phyloP scores from a whole-genome alignment of 2,797 vertebrate genomes.

The Glossophaga mutica region DNA sequence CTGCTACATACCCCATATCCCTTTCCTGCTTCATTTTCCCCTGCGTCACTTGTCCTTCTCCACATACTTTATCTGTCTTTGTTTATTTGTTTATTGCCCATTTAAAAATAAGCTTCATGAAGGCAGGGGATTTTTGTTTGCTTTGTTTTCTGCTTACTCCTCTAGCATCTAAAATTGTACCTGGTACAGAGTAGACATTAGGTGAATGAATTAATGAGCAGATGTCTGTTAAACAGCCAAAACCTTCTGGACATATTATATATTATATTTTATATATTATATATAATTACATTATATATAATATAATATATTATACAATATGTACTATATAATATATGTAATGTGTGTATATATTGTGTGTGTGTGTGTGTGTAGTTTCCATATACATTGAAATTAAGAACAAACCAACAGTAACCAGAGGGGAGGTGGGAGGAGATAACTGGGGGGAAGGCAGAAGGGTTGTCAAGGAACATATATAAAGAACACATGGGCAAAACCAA shows the following conservation, averaged over 20 bases:
- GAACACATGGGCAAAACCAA: no score
- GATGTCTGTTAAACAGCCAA: background rate
- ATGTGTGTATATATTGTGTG: no score
- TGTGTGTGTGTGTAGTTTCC: no score
- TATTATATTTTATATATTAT: no score
- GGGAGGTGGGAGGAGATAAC: no score
- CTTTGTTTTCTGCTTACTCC: background rate
- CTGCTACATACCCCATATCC: fast-evolving
- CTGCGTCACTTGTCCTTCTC: background rate
- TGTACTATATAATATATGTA: no score
- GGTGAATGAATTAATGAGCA: background rate
- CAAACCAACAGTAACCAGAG: no score
- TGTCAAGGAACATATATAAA: no score
- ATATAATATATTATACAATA: no score
- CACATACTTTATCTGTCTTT: background rate
- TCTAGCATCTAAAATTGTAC: background rate
- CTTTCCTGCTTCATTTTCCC: background rate
- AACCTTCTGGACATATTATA: background rate
- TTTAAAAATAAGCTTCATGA: background rate
- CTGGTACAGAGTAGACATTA: background rate
- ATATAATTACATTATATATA: no score
- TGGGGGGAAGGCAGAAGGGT: no score
- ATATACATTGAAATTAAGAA: no score
- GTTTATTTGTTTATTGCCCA: background rate
- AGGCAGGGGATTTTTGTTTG: background rate